Conservation (phyloP, 2,113 vertebrate genomes). For the Rhinoderma darwinii region DNA sequence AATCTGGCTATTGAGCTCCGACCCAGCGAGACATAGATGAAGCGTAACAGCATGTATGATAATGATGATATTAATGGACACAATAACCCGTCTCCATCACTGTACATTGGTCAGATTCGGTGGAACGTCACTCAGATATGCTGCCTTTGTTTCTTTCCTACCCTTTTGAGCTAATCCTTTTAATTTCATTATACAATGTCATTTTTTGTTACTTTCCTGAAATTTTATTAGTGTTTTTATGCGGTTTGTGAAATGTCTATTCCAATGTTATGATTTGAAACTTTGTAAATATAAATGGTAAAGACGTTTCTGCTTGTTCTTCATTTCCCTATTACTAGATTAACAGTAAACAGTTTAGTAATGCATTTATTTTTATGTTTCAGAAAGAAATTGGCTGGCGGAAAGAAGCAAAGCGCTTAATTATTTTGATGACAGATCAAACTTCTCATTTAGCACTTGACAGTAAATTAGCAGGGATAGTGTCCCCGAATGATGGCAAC, state of each 20-base stretch:
- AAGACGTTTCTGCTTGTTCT: background rate
- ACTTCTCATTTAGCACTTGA: conserved; percentile 96
- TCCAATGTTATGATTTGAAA: background rate
- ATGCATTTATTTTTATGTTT: conserved; percentile 64
- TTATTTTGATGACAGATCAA: conserved; percentile 97
- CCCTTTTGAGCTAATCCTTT: too few species aligned
- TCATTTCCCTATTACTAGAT: background rate
- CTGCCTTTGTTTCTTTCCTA: too few species aligned
- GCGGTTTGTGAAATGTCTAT: background rate
- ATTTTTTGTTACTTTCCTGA: too few species aligned
- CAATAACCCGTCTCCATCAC: too few species aligned
- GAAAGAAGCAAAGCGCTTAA: conserved; percentile 88
- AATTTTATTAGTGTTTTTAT: too few species aligned
- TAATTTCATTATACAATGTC: too few species aligned
- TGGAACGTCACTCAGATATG: too few species aligned
- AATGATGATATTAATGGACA: too few species aligned
- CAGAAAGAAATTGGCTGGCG: conserved; percentile 93
- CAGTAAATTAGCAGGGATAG: conserved; percentile 93
- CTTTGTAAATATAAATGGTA: background rate
- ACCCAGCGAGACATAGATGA: too few species aligned
- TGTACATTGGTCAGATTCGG: too few species aligned
- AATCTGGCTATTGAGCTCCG: too few species aligned
- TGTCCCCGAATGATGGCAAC: conserved; percentile 89
- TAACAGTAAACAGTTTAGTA: background rate
- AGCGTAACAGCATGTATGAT: too few species aligned